These are phyloP conservation scores for Neocrepidodera transversa DNA, from an alignment of 2,888 invertebrate species.

Conservation along the genomic window DNA sequence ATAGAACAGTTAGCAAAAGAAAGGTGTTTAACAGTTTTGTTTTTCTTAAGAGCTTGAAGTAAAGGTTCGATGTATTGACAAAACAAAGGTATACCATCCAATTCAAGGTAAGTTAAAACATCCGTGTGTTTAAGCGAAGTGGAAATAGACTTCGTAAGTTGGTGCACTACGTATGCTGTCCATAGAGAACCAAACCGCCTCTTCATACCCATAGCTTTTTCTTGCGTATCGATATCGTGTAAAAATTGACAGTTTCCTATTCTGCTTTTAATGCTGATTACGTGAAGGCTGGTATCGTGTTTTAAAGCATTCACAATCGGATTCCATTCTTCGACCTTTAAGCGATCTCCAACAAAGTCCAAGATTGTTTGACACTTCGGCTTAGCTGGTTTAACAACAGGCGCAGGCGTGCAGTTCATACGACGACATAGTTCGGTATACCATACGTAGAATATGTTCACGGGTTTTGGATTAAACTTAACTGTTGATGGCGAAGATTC, in stretches of 20 bases:
- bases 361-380: slow-evolving; percentile 56
- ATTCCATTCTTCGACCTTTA: slow-evolving; percentile 79
- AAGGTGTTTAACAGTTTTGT: slow-evolving; percentile 70
- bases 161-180: slow-evolving; percentile 74
- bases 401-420: slow-evolving; percentile 53
- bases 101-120: slow-evolving; percentile 67
- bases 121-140: slow-evolving; percentile 70
- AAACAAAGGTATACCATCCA: slow-evolving; percentile 77
- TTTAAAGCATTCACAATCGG: slow-evolving; percentile 76
- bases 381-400: slow-evolving; percentile 54
- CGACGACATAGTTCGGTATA: slow-evolving; percentile 58
- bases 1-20: slow-evolving; percentile 73
- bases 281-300: slow-evolving; percentile 74
- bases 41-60: slow-evolving; percentile 67
- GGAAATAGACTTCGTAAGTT: slow-evolving; percentile 70
- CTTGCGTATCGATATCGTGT: slow-evolving; percentile 64
- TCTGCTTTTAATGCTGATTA: slow-evolving; percentile 70
- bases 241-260: slow-evolving; percentile 54
- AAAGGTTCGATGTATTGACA: slow-evolving; percentile 66
- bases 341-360: slow-evolving; percentile 78
- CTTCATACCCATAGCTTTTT: slow-evolving; percentile 68
- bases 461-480: slow-evolving; percentile 48
- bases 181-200: slow-evolving; percentile 61
- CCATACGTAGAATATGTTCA: slow-evolving; percentile 59
- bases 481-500: slow-evolving; percentile 45